A percentile compares a stretch with the other conserved stretches of the same genome.
phyloP scores from a whole-genome alignment of 2,888 invertebrate species.

The Mythimna loreyi region DNA sequence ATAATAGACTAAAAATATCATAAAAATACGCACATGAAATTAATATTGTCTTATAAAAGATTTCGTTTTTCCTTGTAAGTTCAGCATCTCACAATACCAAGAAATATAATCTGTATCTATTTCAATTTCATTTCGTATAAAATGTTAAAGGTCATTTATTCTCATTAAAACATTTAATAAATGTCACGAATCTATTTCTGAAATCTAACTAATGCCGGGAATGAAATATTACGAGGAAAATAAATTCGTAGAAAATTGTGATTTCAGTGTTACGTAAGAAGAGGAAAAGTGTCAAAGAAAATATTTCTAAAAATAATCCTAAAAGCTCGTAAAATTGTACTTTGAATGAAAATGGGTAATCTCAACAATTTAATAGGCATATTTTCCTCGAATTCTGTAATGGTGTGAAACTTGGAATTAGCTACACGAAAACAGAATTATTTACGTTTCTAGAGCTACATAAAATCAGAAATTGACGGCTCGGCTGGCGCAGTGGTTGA shows the following conservation, averaged over 20 bases:
- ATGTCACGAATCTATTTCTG: not conserved
- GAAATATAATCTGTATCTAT: not conserved
- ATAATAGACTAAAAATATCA: not conserved
- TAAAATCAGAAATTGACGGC: no score
- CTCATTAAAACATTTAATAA: not conserved
- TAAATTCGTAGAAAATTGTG: not conserved
- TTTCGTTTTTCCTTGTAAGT: not conserved
- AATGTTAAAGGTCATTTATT: not conserved
- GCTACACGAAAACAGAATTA: not conserved
- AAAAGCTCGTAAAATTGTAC: not conserved
- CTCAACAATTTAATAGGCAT: not conserved
- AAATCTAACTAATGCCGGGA: no score
- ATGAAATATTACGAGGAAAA: not conserved
- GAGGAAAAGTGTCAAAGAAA: conserved; percentile 1
- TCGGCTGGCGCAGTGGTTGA: no score
- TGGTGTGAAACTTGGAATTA: not conserved
- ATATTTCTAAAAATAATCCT: not conserved
- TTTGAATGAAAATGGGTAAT: not conserved
- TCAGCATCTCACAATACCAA: not conserved
- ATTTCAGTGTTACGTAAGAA: not conserved
- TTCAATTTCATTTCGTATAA: not conserved
- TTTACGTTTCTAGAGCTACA: not conserved
- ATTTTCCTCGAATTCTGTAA: not conserved
- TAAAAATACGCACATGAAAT: not conserved
- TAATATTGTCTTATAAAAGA: not conserved